Conservation (phyloP, 2,797 vertebrate species). For the Arctocebus calabarensis region DNA sequence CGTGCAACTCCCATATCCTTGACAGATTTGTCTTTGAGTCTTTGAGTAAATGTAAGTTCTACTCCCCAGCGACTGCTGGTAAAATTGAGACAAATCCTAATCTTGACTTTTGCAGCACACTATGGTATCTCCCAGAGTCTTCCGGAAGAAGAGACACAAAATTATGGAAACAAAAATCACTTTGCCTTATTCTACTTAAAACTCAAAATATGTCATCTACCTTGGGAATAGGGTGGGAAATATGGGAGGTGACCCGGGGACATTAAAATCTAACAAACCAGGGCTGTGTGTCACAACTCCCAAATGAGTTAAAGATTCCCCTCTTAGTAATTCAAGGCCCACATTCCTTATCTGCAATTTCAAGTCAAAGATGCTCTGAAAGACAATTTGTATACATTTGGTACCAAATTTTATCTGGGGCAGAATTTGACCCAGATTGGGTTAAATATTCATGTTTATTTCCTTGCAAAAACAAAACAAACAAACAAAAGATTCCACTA, state of each 20-base stretch:
- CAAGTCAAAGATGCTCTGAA: slow-evolving; percentile 20
- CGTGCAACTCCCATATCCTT: neutral
- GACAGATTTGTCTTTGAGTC: slow-evolving; percentile 20
- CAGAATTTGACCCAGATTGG: neutral
- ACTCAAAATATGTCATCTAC: neutral
- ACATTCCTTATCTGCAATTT: slow-evolving; percentile 12
- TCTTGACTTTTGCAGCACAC: neutral
- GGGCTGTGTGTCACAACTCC: neutral
- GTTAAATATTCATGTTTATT: slow-evolving; percentile 50
- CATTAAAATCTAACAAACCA: neutral
- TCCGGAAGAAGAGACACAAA: neutral
- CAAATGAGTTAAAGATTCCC: neutral
- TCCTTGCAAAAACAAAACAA: slow-evolving; percentile 2
- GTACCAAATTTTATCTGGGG: slow-evolving; percentile 4
- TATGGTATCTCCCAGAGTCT: neutral
- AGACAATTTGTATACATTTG: slow-evolving; percentile 23
- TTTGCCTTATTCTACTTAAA: neutral
- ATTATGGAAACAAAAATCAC: neutral
- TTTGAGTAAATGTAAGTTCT: slow-evolving; percentile 52
- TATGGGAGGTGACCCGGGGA: neutral
- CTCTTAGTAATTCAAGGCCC: neutral
- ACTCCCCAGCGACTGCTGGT: slow-evolving; percentile 13
- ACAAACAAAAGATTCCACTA: neutral
- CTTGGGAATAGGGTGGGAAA: neutral
- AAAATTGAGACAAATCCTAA: slow-evolving; percentile 48